Evolutionary conservation across 2,888 invertebrate species (phyloP), one percentile per base, ranked within the genome.

Genomic region (Entomobrya proxima): DNA sequence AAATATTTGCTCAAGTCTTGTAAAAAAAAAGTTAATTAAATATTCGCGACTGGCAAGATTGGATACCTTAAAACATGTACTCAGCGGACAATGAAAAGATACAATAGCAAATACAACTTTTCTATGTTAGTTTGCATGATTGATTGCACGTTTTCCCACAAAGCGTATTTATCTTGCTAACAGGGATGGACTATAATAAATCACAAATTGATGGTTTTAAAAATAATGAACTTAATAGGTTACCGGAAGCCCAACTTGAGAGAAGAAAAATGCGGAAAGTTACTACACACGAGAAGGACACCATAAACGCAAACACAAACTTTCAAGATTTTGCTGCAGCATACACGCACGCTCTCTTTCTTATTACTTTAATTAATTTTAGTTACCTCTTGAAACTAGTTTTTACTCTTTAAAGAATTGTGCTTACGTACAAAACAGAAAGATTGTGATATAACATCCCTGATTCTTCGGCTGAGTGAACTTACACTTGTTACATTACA

Each of bases 371-470:
- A 44, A 6, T 15, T 61, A 13, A 37, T 11, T 72, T 47, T 0
- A 9, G 15, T 72, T 72, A 72, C 72, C 72, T 72, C 30, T 72
- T 18, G 47, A 37, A 37, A 21, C 55, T 35, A n/a, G 32, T 35
- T 35, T 74, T 67, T 55, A 75, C 75, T 75, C 75, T 75, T 55
- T 35, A 75, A 75, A 44, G 2, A 24, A 18, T 69, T 74, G 37
- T 32, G 69, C 80, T 81, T 81, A 81, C 81, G 74, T 81, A 81
- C 81, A 74, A 74, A 81, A 81, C 81, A 81, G 47, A 74, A 81
- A 47, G 81, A 18, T 47, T 61, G 32, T 7, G 44, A 44, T 37
- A 81, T 40, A 74, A 75, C 81, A 81, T 81, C 81, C 75, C 74
- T 81, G 55, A 81, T 40, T 61, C 80, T 52, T 58, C 74, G 81